These are phyloP conservation scores for Crypturellus undulatus DNA, from an alignment of 2,113 vertebrate species.

Conservation along the genomic window DNA sequence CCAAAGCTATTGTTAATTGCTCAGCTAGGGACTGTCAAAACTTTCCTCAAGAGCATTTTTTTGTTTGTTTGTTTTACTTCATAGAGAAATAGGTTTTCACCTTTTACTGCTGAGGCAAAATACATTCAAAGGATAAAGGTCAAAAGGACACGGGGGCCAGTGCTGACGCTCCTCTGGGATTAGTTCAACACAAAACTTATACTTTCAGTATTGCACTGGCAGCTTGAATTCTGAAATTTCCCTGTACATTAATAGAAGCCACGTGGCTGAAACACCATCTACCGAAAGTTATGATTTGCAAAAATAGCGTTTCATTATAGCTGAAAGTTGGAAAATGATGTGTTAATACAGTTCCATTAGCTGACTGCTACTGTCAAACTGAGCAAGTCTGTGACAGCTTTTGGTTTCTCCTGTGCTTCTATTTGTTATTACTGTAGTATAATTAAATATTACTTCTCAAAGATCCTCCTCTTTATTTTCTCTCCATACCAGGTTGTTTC, in stretches of 20 bases:
- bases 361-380: conserved; percentile 49
- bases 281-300: conserved; percentile 33
- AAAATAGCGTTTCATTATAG: conserved; percentile 59
- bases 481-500: neutral
- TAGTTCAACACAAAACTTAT: conserved; percentile 65
- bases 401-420: conserved; percentile 8
- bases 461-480: neutral
- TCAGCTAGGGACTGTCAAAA: neutral
- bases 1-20: conserved; percentile 27
- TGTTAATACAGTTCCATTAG: conserved; percentile 61
- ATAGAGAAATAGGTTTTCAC: conserved; percentile 49
- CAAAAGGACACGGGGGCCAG: neutral
- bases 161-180: conserved; percentile 68
- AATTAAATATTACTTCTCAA: neutral
- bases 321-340: conserved; percentile 49
- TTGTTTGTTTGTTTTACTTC: conserved; percentile 26
- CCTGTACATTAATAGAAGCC: conserved; percentile 44
- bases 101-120: conserved; percentile 63
- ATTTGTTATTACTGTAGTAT: neutral
- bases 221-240: conserved; percentile 57
- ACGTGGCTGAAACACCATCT: conserved; percentile 45
- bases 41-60: conserved; percentile 23
- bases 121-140: conserved; percentile 64
- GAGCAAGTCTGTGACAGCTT: conserved; percentile 6
- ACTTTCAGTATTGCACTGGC: conserved; percentile 44